Base-by-base conservation (phyloP, 2,797 vertebrate species). In the Megaceryle alcyon region DNA sequence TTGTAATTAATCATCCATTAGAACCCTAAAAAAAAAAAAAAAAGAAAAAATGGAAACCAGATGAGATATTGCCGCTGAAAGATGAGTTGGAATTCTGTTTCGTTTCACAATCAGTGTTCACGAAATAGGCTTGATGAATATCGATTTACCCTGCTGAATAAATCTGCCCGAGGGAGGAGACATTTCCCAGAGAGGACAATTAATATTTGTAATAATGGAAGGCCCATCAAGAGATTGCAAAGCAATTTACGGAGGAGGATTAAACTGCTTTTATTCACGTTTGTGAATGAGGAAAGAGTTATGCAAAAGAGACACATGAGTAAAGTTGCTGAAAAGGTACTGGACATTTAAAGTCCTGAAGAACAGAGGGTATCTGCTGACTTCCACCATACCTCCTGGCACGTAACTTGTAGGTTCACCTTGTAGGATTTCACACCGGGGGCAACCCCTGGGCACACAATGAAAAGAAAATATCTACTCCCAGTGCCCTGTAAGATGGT, bases 1-100 rank as follows among this genome's bases (percentile, higher is more conserved):
- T n/a, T n/a, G n/a, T 85, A 89, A 96, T 87, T 88, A 93, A 83
- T 71, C 37, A 71, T 56, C 90, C 75, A 68, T 90, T 84, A 92
- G 35, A 59, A 35, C 29, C 8, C 22, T n/a, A 33, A 33, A 33
- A 33, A 33, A 20, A 63, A 43, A 66, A 63, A 43, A 35, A 35
- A 46, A 46, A 20, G 19, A 46, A 43, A 1, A 35, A 46, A 65
- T 43, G 78, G 39, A 43, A 86, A 68, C 48, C 68, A 85, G 87
- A 37, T 43, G 90, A 92, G 75, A 35, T 18, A n/a, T 8, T 49
- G 82, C 37, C 81, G 81, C 37, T 26, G 71, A 88, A 90, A 82
- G 80, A 43, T 29, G 88, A 63, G 46, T 5, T 92, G 90, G 83
- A 94, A 78, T 82, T 69, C 90, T 81, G 68, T 33, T 71, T 57